Base-by-base conservation (phyloP, 2,113 vertebrate genomes). In the Kryptolebias marmoratus region DNA sequence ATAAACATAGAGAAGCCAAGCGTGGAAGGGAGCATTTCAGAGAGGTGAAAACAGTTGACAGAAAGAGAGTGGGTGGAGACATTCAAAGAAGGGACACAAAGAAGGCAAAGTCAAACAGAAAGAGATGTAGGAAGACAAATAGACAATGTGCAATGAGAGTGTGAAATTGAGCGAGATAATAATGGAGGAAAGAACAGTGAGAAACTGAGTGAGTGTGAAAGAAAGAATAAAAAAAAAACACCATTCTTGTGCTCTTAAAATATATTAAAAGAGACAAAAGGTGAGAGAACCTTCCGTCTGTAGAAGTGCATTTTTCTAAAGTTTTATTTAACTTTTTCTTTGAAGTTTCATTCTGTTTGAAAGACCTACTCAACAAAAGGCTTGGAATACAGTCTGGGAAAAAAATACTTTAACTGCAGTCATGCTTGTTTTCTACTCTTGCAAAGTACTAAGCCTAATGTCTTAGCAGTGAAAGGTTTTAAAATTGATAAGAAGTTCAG, bases 91-190 rank as follows among this genome's bases (percentile, higher is more conserved):
- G 28, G 27, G 44, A 54, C 58, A 83, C 14, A 57, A 60, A 68
- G 60, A 66, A 75, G 15, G 62, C 49, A 32, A 15, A 36, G 52
- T 74, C 44, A 57, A 54, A 82, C n/a, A 73, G 53, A 73, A 68
- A 75, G 52, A 71, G 53, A 67, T 61, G 48, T 65, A 50, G 48
- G 48, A 68, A 32, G 68, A 63, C 39, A 83, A 47, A 77, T 47
- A 77, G 71, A 87, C 55, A 60, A 73, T 71, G 68, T 77, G 62
- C 31, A 70, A 63, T 70, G 42, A 72, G 64, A 59, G 44, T 74
- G 82, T 85, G 75, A 87, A 90, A 84, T 61, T 79, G 79, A 75
- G 77, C 55, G 54, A 77, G 78, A 87, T 64, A 61, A 78, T 77
- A 75, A 72, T 27, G 2, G 60, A 63, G 49, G 27, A 31, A 53